Evolutionary conservation across 2,888 invertebrate genomes (phyloP), one percentile per base, ranked within the genome.

Genomic region (Thera britannica): DNA sequence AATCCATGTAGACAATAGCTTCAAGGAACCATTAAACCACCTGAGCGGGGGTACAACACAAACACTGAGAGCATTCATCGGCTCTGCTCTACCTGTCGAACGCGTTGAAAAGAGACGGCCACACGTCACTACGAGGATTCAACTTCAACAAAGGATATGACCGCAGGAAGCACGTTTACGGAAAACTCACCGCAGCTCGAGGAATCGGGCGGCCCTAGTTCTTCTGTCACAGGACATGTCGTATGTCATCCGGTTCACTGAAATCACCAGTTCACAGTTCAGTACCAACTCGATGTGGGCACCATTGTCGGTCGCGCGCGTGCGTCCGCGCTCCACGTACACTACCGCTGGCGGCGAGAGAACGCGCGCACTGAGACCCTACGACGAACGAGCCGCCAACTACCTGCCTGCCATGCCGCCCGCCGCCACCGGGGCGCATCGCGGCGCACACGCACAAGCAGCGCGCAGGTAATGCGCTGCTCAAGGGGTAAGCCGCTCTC

Each of bases 201-300:
- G 93, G 88, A 89, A 91, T 81, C 93, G 93, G 83, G 90, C 90
- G 83, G 89, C 86, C 84, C 92, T 93, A 83, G 90, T 91, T 92
- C 91, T 91, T 88, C 92, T 90, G 83, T 93, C 93, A 89, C 92
- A 92, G 90, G 93, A 93, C 93, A 93, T 93, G 82, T 90, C 91
- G 91, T 87, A 76, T 82, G 86, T 86, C 73, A 84, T 85, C 77
- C 76, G 79, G 75, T 86, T 79, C 90, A 90, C 89, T 88, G 81
- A 75, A 84, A 84, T 84, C 84, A 88, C 75, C 88, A 92, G 90
- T 91, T 90, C 90, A 93, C 90, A 57, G 60, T 63, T 63, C 57
- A 58, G 52, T 58, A 63, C 51, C 83, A 88, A 82, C 80, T 82
- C 83, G 83, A 83, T 82, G 83, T 81, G 82, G 84, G 82, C 87